Base-by-base conservation (phyloP, 2,888 invertebrate genomes). In the Cyaniris semiargus region DNA sequence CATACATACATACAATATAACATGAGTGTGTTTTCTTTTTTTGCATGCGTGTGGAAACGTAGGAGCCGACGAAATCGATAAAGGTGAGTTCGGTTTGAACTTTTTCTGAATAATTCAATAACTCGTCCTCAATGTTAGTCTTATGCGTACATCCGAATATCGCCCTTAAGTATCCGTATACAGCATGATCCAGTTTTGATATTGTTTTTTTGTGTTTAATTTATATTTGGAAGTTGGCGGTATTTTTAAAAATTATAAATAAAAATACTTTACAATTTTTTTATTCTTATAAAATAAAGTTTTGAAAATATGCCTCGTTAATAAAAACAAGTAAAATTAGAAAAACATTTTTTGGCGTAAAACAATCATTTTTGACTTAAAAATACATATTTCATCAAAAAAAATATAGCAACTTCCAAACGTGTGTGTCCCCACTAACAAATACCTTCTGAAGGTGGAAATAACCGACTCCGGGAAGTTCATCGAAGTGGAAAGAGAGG, bases 11-110 rank as follows among this genome's bases (percentile, higher is more conserved):
- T 15, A 31, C 38, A 75, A 75, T 31, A 5, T 31, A 38, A 76
- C 15, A 74, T 38, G 31, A 60, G 31, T 70, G 82, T 75, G 76
- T 81, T 83, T 81, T 80, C 86, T 89, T 88, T 83, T 84, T 85
- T 87, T 88, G 85, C 85, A 85, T 86, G 86, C 81, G 79, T 82
- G 86, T 84, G 79, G 81, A 79, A 81, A 80, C 79, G 79, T 78
- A 94, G 94, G 94, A 94, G 87, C 94, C 93, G 80, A 93, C 89
- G 84, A 93, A 92, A 84, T 93, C 90, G 1, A 94, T 94, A 48
- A 93, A 91, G 92, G 94, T 94, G 84, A 90, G 92, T 85, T 79
- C 82, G 74, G 76, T 74, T 80, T 79, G 44, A 31, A 58, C 76
- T 76, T 77, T 75, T 75, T 76, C 15, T 27, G 21, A 53, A 15